Base-by-base conservation (phyloP, 2,888 invertebrate genomes). In the Plebejus anna region DNA sequence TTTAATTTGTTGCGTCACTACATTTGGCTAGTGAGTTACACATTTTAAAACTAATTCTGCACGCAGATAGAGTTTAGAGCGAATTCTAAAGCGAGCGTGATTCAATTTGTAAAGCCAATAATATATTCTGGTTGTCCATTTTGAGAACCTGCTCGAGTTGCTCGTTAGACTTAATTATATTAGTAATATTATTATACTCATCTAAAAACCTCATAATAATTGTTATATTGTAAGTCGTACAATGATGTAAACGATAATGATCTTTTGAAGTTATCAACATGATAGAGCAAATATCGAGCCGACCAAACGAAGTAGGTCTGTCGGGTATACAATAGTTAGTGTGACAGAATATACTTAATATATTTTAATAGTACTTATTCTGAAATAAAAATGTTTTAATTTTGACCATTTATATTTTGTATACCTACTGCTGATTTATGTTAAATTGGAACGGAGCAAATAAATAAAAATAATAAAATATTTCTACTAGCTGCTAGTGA, bases 21-120 rank as follows among this genome's bases (percentile, higher is more conserved):
- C 42, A 73, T 73, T 73, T 28, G 51, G 73, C 73, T 28, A 55
- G 73, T 55, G 51, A 73, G 72, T 72, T 72, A 51, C 55, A 73
- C 28, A 72, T 22, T 72, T 47, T 72, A 72, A 72, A 72, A 72
- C 72, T 72, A 72, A 72, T 47, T 71, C 47, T 47, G 47, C 4
- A 22, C 42, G 72, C 36, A 38, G 47, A 72, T 11, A 28, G 32
- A 66, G 66, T 36, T 66, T 66, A 66, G 66, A 36, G 66, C 66
- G 32, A 32, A 66, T 36, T 36, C 32, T 36, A 66, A 36, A 66
- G 66, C 66, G 32, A 66, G 66, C 36, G 3, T 32, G 13, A 66
- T 66, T 32, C 32, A 66, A 66, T 36, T 32, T 66, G 66, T 36
- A 32, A 32, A 36, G 66, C 66, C 66, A 66, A 66, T 36, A 66